Conservation (phyloP, 2,113 vertebrate genomes). For the Colistium nudipinnis region DNA sequence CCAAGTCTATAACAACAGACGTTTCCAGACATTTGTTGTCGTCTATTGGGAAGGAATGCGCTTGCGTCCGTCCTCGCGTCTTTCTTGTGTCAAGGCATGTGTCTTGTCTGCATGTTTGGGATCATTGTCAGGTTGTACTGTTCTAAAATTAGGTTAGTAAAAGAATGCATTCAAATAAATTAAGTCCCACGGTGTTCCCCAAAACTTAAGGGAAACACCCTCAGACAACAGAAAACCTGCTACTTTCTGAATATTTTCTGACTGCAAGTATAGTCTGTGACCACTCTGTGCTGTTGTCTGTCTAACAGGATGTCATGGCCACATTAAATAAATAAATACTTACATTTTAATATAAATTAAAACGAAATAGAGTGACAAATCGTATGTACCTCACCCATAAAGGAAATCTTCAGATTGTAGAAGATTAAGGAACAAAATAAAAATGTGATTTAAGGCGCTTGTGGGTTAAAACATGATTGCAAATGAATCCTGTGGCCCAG, state of each 20-base stretch:
- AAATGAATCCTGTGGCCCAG: too few relatives aligned
- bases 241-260: neutral
- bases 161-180: neutral
- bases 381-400: neutral
- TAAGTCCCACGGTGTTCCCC: neutral
- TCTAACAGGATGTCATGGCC: neutral
- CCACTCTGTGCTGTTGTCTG: neutral
- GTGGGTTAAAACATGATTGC: neutral
- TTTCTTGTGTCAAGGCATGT: neutral
- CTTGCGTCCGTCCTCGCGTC: neutral
- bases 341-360: too few relatives aligned
- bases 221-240: neutral
- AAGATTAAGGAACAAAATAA: neutral
- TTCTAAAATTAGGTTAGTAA: neutral
- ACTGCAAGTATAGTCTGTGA: neutral
- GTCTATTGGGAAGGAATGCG: neutral
- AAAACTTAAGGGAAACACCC: neutral
- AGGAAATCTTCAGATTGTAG: neutral
- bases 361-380: neutral
- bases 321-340: neutral
- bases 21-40: neutral
- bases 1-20: neutral
- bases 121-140: neutral
- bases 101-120: neutral
- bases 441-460: neutral